phyloP scores from a whole-genome alignment of 1,140 invertebrate species.

The Lepidurus arcticus region DNA sequence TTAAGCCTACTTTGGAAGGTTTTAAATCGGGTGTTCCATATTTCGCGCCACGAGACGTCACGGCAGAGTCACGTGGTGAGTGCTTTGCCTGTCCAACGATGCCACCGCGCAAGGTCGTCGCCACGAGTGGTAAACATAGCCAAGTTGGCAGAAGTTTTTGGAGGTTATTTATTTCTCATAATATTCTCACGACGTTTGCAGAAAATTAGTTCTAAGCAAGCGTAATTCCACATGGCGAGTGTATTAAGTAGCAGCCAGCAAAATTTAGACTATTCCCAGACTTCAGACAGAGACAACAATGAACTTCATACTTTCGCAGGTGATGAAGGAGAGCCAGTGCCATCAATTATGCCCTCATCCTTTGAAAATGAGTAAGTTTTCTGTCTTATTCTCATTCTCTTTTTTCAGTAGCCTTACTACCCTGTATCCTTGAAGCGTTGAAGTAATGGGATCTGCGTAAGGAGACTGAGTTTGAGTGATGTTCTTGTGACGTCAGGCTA shows the following conservation, averaged over 20 bases:
- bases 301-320: neutral
- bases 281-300: neutral
- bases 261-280: neutral
- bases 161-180: neutral
- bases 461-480: too few species aligned
- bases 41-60: neutral
- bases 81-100: neutral
- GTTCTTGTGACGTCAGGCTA: too few species aligned
- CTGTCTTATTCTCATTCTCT: too few species aligned
- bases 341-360: too few species aligned
- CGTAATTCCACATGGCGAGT: neutral
- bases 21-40: too few species aligned
- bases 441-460: too few species aligned
- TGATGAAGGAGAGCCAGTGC: neutral
- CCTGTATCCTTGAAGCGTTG: too few species aligned
- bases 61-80: neutral
- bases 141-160: neutral
- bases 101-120: slow-evolving; percentile 7
- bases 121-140: neutral
- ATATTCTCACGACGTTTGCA: neutral
- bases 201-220: neutral
- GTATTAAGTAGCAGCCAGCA: neutral
- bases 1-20: too few species aligned
- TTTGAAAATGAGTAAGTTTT: too few species aligned
- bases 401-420: too few species aligned